Evolutionary conservation across 2,797 vertebrate species (phyloP), one percentile per base, ranked within the genome.

Genomic region (Mionectes olivaceus): DNA sequence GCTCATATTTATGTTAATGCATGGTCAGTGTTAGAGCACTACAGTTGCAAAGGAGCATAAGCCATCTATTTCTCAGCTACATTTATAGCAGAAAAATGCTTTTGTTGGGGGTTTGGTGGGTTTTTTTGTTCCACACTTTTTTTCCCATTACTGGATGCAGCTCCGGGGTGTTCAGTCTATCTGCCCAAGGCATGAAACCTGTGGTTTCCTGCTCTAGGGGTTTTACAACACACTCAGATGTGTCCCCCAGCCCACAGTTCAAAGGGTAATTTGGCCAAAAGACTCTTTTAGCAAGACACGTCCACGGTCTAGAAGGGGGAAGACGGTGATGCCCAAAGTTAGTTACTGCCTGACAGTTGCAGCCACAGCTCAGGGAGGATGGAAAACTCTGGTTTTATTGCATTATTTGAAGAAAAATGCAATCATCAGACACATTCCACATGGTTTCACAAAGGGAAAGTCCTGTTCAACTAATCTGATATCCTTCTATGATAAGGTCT

Each of bases 271-370:
- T 78, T 39, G 35, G 13, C 22, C 37, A 50, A 30, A 89, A 71
- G 27, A 27, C 12, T 8, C 56, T 92, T 67, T 78, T 7, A 67
- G 17, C 5, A 59, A 63, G 22, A 49, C 3, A 8, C 3, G 43
- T 33, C 32, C 7, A 21, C 5, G 0, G 8, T 39, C 43, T 77
- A 57, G 33, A 75, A 60, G 18, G 30, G 30, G 23, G 32, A 89
- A 49, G 5, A 24, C 3, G 23, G 30, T 1, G 3, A 27, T 32
- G 18, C 2, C 17, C 55, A 7, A 4, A 13, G 18, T 53, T 57
- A 49, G 23, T 33, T 64, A 43, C 35, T 32, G 18, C 1, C 5
- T 57, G 47, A 74, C 14, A 11, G 8, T 5, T 68, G 27, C 32
- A 15, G 39, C 10, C 39, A 27, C 44, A 10, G 7, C 59, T 84